These are phyloP conservation scores for Clanis bilineata DNA, from an alignment of 2,888 invertebrate species.

Conservation along the genomic window DNA sequence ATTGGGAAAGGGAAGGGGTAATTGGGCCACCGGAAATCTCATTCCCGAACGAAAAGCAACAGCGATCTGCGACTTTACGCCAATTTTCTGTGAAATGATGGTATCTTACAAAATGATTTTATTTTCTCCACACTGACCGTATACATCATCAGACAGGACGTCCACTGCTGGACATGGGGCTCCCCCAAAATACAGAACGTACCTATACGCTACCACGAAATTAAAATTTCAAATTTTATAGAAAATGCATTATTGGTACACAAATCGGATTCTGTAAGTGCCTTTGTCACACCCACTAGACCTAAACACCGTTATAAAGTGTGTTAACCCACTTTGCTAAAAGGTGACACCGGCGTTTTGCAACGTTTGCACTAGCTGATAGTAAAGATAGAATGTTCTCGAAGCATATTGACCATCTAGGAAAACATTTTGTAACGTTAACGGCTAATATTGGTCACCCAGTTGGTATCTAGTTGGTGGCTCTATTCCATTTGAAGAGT, in stretches of 20 bases:
- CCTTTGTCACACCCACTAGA: conserved; percentile 45
- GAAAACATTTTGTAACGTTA: conserved; percentile 5
- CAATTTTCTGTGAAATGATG: no score
- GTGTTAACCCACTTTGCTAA: conserved; percentile 38
- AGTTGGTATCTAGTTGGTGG: neutral
- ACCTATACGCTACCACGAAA: no score
- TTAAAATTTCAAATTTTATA: no score
- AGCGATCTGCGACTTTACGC: no score
- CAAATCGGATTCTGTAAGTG: conserved; percentile 40
- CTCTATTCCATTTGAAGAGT: neutral
- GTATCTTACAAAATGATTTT: no score
- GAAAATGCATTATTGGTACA: conserved; percentile 32
- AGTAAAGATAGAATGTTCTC: conserved; percentile 6
- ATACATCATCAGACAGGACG: no score
- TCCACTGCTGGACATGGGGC: no score
- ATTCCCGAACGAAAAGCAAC: no score
- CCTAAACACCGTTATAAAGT: conserved; percentile 38
- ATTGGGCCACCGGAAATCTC: no score
- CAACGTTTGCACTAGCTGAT: conserved; percentile 7
- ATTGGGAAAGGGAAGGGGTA: no score
- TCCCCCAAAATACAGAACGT: no score
- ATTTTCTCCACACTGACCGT: no score
- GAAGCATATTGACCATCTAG: conserved; percentile 3
- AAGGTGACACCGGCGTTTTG: conserved; percentile 19
- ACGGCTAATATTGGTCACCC: neutral